These are phyloP conservation scores for Lophotis ruficrista DNA, from an alignment of 2,113 vertebrate genomes.

Conservation along the genomic window DNA sequence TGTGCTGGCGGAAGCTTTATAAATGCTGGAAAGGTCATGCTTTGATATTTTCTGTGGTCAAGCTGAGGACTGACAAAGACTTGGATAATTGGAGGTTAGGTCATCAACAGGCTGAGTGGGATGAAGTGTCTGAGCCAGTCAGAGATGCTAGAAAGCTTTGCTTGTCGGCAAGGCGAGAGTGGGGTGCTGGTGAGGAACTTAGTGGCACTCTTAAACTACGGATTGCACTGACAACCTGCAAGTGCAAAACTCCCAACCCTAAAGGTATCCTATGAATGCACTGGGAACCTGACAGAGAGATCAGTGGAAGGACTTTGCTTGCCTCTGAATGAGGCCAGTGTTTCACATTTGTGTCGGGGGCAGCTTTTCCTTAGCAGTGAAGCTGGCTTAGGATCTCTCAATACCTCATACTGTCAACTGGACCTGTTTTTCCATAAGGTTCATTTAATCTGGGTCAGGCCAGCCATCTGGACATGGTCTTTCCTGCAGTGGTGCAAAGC, in stretches of 20 bases:
- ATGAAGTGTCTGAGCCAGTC: neutral
- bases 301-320: neutral
- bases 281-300: neutral
- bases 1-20: neutral
- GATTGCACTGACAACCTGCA: neutral
- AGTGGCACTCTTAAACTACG: neutral
- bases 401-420: neutral
- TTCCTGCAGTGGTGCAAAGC: neutral
- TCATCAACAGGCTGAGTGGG: neutral
- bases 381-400: neutral
- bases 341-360: neutral
- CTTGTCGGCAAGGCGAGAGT: neutral
- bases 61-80: neutral
- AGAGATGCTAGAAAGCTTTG: neutral
- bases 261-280: fast-evolving
- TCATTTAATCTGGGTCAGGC: neutral
- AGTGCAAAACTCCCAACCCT: neutral
- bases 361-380: neutral
- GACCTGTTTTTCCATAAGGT: neutral
- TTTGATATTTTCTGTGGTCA: conserved; percentile 2
- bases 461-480: neutral
- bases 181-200: neutral
- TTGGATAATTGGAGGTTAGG: neutral
- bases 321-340: neutral
- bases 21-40: neutral